These are phyloP conservation scores for Thysanoteuthis rhombus DNA, from an alignment of 2,888 invertebrate genomes.

Conservation along the genomic window DNA sequence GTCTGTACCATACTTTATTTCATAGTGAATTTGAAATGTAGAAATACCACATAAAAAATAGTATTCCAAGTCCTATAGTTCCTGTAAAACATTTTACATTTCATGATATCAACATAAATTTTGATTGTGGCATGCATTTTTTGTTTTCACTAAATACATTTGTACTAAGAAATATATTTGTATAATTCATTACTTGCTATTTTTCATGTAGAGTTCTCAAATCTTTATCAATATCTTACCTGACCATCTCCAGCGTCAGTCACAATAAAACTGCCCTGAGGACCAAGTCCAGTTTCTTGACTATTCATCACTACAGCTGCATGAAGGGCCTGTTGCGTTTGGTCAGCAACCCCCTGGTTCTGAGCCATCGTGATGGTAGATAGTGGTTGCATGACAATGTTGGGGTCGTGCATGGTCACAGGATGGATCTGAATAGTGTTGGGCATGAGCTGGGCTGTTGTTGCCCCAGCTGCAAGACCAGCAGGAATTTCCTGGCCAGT, in stretches of 20 bases:
- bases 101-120: too few species aligned
- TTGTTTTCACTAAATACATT: too few species aligned
- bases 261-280: slow-evolving; percentile 42
- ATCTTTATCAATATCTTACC: slow-evolving; percentile 33
- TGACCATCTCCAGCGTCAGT: slow-evolving; percentile 38
- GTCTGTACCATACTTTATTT: too few species aligned
- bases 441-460: slow-evolving; percentile 53
- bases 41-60: too few species aligned
- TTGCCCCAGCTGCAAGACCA: slow-evolving; percentile 17
- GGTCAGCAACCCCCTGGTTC: slow-evolving; percentile 22
- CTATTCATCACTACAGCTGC: slow-evolving; percentile 30
- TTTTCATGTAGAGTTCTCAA: too few species aligned
- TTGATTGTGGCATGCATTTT: too few species aligned
- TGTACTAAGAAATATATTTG: too few species aligned
- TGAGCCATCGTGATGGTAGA: slow-evolving; percentile 41
- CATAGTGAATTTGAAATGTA: too few species aligned
- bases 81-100: too few species aligned
- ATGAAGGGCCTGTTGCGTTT: slow-evolving; percentile 38
- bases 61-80: too few species aligned
- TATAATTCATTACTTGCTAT: too few species aligned
- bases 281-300: slow-evolving; percentile 38
- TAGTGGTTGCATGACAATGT: slow-evolving; percentile 62
- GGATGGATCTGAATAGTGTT: slow-evolving; percentile 51
- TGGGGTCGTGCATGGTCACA: slow-evolving; percentile 51
- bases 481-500: neutral